Conservation (phyloP, 2,888 invertebrate species). For the Tachina grossa region DNA sequence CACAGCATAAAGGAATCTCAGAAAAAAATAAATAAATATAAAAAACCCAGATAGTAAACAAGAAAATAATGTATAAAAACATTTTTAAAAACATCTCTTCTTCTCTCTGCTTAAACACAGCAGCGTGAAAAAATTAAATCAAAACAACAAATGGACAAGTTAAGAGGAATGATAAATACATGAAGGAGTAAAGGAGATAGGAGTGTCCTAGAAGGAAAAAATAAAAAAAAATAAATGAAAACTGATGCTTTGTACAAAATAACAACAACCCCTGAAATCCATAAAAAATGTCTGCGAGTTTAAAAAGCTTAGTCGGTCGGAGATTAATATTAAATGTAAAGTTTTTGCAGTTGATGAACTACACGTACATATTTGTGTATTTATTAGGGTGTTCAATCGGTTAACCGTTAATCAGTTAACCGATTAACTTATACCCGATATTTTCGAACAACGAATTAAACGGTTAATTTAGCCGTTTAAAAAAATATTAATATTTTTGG, state of each 20-base stretch:
- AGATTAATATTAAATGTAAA: slow-evolving; percentile 55
- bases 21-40: background rate
- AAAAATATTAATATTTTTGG: too few species aligned
- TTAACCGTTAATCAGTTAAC: too few species aligned
- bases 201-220: background rate
- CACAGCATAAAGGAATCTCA: background rate
- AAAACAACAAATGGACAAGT: background rate
- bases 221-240: background rate
- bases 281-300: slow-evolving; percentile 63
- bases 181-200: background rate
- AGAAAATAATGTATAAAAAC: slow-evolving; percentile 4
- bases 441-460: too few species aligned
- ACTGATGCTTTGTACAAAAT: background rate
- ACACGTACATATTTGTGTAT: background rate
- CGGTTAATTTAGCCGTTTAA: too few species aligned
- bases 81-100: slow-evolving; percentile 12
- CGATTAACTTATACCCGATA: too few species aligned
- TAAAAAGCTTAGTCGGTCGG: slow-evolving; percentile 59
- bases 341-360: background rate
- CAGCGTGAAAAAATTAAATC: background rate
- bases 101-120: slow-evolving; percentile 4
- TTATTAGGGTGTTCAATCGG: too few species aligned
- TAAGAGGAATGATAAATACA: background rate
- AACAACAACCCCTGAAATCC: slow-evolving; percentile 45
- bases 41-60: background rate